Evolutionary conservation across 2,797 vertebrate species (phyloP).

Genomic region (Anguilla marmorata): DNA sequence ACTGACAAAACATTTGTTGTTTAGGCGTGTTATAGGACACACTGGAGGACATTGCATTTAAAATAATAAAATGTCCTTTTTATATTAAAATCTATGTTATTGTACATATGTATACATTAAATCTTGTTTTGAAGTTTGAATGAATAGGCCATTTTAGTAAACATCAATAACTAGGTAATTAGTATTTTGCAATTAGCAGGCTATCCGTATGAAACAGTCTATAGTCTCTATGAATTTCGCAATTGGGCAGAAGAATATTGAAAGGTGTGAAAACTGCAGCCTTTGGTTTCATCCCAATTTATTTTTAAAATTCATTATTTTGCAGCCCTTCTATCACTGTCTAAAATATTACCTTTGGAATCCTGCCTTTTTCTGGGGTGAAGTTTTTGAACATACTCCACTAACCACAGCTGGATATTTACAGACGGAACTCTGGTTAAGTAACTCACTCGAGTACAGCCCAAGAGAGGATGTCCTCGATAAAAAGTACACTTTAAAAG

Average conservation of each 20-base stretch:
- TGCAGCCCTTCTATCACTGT: too few relatives aligned
- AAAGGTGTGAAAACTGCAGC: too few relatives aligned
- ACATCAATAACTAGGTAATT: neutral
- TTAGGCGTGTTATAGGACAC: conserved; percentile 52
- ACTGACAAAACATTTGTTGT: neutral
- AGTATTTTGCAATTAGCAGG: neutral
- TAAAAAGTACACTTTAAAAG: neutral
- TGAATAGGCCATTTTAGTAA: neutral
- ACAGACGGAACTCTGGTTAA: neutral
- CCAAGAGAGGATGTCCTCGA: neutral
- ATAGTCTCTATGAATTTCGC: too few relatives aligned
- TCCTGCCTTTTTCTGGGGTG: too few relatives aligned
- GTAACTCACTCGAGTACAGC: neutral
- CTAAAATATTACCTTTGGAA: too few relatives aligned
- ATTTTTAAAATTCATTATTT: too few relatives aligned
- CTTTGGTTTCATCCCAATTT: too few relatives aligned
- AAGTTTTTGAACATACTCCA: too few relatives aligned
- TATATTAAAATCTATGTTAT: neutral
- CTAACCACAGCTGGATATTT: neutral
- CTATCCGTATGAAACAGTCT: too few relatives aligned
- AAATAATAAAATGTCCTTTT: conserved; percentile 2
- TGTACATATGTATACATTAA: neutral
- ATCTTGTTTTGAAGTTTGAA: too few relatives aligned
- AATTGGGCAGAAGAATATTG: too few relatives aligned
- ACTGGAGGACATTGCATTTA: neutral